Base-by-base conservation (phyloP, 2,888 invertebrate species). In the Dioctria linearis region DNA sequence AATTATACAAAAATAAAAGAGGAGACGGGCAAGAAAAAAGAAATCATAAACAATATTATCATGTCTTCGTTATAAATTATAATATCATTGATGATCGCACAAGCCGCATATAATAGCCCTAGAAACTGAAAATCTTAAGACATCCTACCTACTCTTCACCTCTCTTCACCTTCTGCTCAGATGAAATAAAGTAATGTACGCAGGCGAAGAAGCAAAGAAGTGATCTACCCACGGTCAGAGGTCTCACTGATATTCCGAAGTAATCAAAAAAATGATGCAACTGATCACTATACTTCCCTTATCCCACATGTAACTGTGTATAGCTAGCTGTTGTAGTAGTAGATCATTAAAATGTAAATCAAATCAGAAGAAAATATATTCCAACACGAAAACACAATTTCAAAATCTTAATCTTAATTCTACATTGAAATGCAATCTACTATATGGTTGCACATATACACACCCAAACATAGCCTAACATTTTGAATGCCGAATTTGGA, bases 221-320 rank as follows among this genome's bases (percentile, higher is more conserved):
- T 57, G 57, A 57, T 59, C 73, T 57, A 13, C 73, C 73, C 73
- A 73, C 73, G 42, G 73, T 73, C 59, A 57, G 49, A 59, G 73
- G 73, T 42, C 43, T 73, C 43, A 25, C 5, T 40, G 40, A 73
- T 42, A 42, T 9, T 40, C 69, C 1, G 37, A 25, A 37, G 51
- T 69, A 73, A 73, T 73, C 73, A 54, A 8, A 54, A 25, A 71
- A 73, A 59, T 73, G 73, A 73, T 73, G 73, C 73, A 73, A 73
- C 73, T 39, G 69, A 69, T 67, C 67, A 49, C 25, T 25, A 25
- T 25, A 25, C 40, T 49, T 73, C 43, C 73, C 43, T 73, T 73
- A 57, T 73, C 57, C 59, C 57, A 43, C 42, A 73, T 57, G 0
- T 25, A 25, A 25, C 25, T 25, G 25, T 25, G 2, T 25, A 2